Percentiles rank a stretch among this genome's conserved stretches.
These are phyloP conservation scores for Bungarus multicinctus DNA, from an alignment of 2,113 vertebrate genomes.

Conservation along the genomic window DNA sequence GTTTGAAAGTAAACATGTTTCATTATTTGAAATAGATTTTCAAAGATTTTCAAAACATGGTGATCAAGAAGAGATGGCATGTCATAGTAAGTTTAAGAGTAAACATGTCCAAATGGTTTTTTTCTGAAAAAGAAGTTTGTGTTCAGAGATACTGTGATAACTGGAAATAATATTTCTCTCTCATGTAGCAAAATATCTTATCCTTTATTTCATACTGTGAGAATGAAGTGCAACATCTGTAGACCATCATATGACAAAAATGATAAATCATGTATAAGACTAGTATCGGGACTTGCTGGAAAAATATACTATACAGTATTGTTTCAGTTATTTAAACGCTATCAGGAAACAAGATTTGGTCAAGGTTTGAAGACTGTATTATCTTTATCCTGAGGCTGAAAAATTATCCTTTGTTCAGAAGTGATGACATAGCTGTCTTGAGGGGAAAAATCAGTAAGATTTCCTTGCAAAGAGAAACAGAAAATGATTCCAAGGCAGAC, in stretches of 20 bases:
- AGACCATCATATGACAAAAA: background rate
- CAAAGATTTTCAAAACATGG: background rate
- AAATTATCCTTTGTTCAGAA: background rate
- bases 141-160: background rate
- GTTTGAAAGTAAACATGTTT: background rate
- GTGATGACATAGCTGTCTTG: background rate
- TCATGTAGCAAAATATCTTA: background rate
- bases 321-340: background rate
- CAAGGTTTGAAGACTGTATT: background rate
- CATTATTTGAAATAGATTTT: background rate
- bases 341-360: background rate
- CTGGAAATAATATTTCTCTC: background rate
- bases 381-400: background rate
- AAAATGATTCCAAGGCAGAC: background rate
- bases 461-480: background rate
- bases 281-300: background rate
- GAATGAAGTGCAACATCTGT: background rate
- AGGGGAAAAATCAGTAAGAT: background rate
- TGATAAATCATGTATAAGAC: background rate
- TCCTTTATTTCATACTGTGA: background rate
- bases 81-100: background rate
- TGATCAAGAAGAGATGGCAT: background rate
- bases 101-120: background rate
- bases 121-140: background rate
- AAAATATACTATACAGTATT: background rate